Evolutionary conservation across 2,797 vertebrate species (phyloP).

Genomic region (Cossypha heuglini): DNA sequence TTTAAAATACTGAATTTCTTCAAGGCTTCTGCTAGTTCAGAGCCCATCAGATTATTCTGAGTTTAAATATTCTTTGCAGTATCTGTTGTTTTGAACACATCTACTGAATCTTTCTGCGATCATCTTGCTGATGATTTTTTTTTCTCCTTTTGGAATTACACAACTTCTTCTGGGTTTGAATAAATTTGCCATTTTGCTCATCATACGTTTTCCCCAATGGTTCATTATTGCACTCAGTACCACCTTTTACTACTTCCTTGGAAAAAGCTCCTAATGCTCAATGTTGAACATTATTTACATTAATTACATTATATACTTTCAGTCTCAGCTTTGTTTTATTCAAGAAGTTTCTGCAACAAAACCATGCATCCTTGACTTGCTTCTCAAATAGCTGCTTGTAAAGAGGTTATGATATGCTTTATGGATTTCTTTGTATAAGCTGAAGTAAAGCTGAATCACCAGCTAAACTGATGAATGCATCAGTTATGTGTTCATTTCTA

Average conservation of each 20-base stretch:
- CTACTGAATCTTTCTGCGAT: background rate
- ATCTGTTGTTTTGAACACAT: background rate
- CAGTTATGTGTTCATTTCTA: background rate
- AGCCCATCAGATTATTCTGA: background rate
- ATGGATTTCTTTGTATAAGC: background rate
- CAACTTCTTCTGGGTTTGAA: background rate
- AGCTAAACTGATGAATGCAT: background rate
- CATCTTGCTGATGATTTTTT: background rate
- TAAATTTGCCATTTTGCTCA: background rate
- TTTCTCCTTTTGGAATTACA: background rate
- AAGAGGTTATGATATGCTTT: background rate
- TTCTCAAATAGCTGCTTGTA: background rate
- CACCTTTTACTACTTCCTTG: background rate
- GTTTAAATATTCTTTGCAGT: background rate
- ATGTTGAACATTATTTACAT: background rate
- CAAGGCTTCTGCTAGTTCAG: background rate
- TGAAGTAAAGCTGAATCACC: background rate
- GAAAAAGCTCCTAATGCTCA: background rate
- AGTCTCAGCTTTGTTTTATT: background rate
- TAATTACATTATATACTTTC: background rate
- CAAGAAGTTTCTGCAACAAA: background rate
- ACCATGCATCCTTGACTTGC: background rate
- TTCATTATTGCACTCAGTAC: background rate
- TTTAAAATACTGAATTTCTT: background rate
- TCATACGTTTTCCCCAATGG: background rate